Percentiles rank a stretch among this genome's conserved stretches.
These are phyloP conservation scores for Eonycteris spelaea DNA, from an alignment of 2,113 vertebrate species.

Conservation along the genomic window DNA sequence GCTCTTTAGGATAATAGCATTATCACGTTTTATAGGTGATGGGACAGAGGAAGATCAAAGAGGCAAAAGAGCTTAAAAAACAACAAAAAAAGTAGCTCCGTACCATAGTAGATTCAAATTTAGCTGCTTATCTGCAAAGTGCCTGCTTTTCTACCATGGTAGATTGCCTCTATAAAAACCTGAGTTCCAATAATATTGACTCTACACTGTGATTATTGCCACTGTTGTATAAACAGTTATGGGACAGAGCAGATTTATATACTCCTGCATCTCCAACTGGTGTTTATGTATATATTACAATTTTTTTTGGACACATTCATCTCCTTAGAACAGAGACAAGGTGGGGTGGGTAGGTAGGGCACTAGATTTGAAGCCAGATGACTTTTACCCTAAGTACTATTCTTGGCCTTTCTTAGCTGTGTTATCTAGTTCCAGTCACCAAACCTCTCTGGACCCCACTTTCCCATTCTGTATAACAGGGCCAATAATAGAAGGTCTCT, in stretches of 20 bases:
- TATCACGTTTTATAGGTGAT: neutral
- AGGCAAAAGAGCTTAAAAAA: neutral
- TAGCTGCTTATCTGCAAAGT: neutral
- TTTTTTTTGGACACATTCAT: neutral
- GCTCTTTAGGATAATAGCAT: neutral
- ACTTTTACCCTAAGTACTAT: neutral
- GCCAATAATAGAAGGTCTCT: neutral
- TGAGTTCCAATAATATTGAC: neutral
- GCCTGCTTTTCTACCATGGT: neutral
- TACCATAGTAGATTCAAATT: neutral
- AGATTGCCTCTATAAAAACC: neutral
- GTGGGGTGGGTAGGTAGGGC: neutral
- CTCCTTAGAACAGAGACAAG: neutral
- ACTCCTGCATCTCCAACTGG: neutral
- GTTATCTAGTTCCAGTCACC: neutral
- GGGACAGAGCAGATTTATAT: neutral
- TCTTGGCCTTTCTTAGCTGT: neutral
- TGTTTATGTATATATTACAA: neutral
- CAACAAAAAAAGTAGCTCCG: neutral
- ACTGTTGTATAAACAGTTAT: conserved; percentile 10
- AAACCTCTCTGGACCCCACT: neutral
- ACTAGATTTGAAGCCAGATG: neutral
- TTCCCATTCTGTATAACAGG: neutral
- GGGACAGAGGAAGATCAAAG: neutral
- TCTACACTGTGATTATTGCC: neutral